A percentile compares a stretch with the other conserved stretches of the same genome.
Conservation (phyloP, 1,140 invertebrate genomes). For the Archivesica marissinica region DNA sequence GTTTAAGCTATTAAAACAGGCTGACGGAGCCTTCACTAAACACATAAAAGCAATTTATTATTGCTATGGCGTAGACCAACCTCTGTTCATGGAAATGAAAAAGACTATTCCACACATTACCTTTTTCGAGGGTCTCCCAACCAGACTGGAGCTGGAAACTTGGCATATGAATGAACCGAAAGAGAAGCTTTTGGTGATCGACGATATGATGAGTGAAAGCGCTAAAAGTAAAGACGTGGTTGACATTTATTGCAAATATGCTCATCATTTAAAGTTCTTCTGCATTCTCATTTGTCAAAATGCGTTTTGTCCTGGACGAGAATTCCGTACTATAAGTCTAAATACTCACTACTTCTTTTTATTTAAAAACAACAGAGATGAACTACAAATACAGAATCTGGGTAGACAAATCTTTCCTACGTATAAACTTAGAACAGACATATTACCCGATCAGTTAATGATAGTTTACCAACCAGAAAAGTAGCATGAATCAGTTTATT, state of each 20-base stretch:
- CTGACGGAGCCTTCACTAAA: conserved; percentile 38
- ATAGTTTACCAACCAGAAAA: conserved; percentile 36
- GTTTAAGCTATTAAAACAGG: conserved; percentile 36
- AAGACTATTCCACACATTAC: background rate
- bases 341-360: conserved; percentile 50
- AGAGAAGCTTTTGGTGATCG: conserved; percentile 40
- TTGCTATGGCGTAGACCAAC: conserved; percentile 48
- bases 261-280: background rate
- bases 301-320: background rate
- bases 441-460: conserved; percentile 47
- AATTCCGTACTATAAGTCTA: conserved; percentile 42
- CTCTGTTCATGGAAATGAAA: conserved; percentile 21
- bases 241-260: conserved; percentile 23
- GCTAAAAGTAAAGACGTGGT: background rate
- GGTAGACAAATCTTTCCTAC: conserved; percentile 33
- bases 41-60: conserved; percentile 40
- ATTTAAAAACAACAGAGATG: conserved; percentile 47
- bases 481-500: conserved; percentile 36
- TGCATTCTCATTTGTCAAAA: conserved; percentile 24
- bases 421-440: conserved; percentile 44
- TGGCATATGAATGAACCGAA: conserved; percentile 33
- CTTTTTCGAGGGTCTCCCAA: conserved; percentile 38
- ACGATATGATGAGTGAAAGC: conserved; percentile 33
- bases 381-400: conserved; percentile 50
- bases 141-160: conserved; percentile 34